phyloP scores from a whole-genome alignment of 92 coral and sea anemone genomes.

The Heteractis magnifica region DNA sequence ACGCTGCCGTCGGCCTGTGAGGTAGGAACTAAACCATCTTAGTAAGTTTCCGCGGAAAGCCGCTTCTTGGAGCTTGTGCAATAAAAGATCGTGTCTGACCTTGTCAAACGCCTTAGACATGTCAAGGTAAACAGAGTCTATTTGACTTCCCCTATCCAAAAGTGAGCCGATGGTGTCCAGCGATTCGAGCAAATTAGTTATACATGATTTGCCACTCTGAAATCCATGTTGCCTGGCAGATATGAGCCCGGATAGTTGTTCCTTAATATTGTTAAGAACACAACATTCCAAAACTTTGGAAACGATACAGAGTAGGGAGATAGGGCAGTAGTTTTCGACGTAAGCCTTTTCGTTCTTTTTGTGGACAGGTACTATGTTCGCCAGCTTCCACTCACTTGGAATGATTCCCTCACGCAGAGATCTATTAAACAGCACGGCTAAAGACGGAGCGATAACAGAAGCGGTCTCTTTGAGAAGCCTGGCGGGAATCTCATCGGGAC shows the following conservation, averaged over 20 bases:
- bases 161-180: constrained; percentile 26
- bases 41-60: constrained; percentile 34
- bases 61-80: constrained; percentile 17
- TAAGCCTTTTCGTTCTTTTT: background rate
- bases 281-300: background rate
- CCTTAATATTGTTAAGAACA: background rate
- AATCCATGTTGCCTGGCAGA: background rate
- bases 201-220: constrained; percentile 18
- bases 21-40: constrained; percentile 32
- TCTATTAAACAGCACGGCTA: constrained; percentile 33
- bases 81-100: constrained; percentile 31
- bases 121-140: constrained; percentile 39
- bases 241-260: background rate
- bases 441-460: constrained; percentile 31
- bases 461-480: constrained; percentile 35
- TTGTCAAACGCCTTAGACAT: constrained; percentile 27
- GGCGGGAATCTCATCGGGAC: constrained; percentile 50
- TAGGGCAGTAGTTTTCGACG: background rate
- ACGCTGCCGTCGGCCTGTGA: constrained; percentile 36
- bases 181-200: constrained; percentile 26
- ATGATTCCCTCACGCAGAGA: constrained; percentile 10
- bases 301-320: background rate
- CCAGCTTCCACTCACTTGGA: background rate
- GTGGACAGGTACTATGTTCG: background rate
- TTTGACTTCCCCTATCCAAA: constrained; percentile 42